Conservation (phyloP, 2,113 vertebrate species). For the Anhinga anhinga region DNA sequence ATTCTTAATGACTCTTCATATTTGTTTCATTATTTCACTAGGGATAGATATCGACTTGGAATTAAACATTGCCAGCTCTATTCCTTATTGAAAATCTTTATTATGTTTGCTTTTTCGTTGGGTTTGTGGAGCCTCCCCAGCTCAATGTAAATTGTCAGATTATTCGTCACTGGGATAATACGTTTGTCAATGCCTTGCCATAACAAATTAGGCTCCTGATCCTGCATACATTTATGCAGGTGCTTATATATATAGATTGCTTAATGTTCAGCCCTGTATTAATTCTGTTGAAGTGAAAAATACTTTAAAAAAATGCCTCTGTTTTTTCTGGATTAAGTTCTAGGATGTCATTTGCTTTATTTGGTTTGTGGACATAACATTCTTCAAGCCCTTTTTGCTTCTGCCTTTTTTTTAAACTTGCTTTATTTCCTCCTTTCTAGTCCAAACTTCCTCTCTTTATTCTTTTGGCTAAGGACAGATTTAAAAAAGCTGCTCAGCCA, state of each 20-base stretch:
- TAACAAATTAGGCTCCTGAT: conserved; percentile 41
- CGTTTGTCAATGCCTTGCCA: conserved; percentile 29
- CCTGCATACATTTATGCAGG: conserved; percentile 34
- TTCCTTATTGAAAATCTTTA: conserved; percentile 44
- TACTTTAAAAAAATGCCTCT: background rate
- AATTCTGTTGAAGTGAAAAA: background rate
- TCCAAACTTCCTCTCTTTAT: background rate
- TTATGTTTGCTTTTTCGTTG: background rate
- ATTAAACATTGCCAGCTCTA: conserved; percentile 13
- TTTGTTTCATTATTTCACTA: conserved; percentile 28
- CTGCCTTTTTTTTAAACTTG: background rate
- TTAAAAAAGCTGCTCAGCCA: conserved; percentile 16
- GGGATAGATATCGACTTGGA: background rate
- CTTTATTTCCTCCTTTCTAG: background rate
- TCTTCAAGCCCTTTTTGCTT: background rate
- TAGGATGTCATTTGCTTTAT: background rate
- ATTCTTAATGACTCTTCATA: background rate
- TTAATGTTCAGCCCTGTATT: background rate
- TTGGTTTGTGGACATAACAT: background rate
- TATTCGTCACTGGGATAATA: conserved; percentile 44
- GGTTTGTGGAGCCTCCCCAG: conserved; percentile 10
- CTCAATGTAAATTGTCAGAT: conserved; percentile 27
- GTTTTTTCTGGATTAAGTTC: conserved; percentile 14
- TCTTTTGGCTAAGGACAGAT: conserved; percentile 5
- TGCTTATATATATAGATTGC: conserved; percentile 18